A percentile compares a stretch with the other conserved stretches of the same genome.
Evolutionary conservation across 2,113 vertebrate species (phyloP).

Genomic region (Sebastes fasciatus): DNA sequence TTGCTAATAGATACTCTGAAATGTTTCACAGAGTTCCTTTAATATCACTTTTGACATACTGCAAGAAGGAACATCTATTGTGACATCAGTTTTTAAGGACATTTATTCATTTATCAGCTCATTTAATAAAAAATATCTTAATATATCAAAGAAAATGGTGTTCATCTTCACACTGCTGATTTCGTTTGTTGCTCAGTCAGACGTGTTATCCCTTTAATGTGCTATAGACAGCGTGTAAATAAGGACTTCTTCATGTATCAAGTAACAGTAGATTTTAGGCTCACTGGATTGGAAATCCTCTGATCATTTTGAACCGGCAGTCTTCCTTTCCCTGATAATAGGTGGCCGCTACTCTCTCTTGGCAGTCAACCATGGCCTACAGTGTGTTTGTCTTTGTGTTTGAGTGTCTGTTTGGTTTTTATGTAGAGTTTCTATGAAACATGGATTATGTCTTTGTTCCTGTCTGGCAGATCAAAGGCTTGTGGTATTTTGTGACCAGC

Average conservation of each 20-base stretch:
- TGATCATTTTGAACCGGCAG: constrained; percentile 55
- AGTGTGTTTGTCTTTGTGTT: constrained; percentile 27
- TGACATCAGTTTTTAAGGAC: not conserved
- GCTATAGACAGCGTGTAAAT: not conserved
- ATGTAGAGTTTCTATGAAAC: constrained; percentile 50
- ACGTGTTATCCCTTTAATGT: not conserved
- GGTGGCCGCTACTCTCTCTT: constrained; percentile 44
- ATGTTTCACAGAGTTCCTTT: not conserved
- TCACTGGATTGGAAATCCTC: constrained; percentile 48
- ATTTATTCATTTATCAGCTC: not conserved
- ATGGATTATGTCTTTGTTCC: constrained; percentile 64
- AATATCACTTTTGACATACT: not conserved
- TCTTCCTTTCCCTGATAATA: constrained; percentile 56
- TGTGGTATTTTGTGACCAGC: constrained; percentile 38
- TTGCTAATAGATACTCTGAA: too few relatives aligned
- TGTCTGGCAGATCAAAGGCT: constrained; percentile 56
- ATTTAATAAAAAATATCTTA: not conserved
- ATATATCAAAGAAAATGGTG: not conserved
- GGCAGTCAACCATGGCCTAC: constrained; percentile 21
- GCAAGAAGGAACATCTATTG: not conserved
- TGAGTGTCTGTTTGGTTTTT: constrained; percentile 51
- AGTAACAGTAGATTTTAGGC: constrained; percentile 36
- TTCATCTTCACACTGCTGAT: not conserved
- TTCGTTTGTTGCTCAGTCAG: not conserved
- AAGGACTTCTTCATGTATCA: not conserved